A percentile compares a stretch with the other conserved stretches of the same genome.
Conservation (phyloP, 1,140 invertebrate species). For the Bombus sylvicola region DNA sequence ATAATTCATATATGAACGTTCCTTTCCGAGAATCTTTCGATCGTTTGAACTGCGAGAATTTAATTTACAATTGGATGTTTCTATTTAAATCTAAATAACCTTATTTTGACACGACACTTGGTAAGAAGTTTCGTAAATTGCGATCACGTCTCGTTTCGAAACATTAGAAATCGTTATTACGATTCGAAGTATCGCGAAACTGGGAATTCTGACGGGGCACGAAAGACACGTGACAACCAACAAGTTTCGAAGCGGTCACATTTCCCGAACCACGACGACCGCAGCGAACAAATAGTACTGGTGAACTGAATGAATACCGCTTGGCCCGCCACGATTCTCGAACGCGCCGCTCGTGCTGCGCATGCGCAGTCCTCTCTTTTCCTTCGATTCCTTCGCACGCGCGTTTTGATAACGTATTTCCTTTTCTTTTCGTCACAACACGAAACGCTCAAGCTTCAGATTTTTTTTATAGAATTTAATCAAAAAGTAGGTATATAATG, state of each 20-base stretch:
- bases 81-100: background rate
- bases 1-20: background rate
- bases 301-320: constrained; percentile 67
- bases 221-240: constrained; percentile 10
- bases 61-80: background rate
- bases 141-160: constrained; percentile 3
- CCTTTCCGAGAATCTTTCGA: background rate
- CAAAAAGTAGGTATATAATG: too few species aligned
- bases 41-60: background rate
- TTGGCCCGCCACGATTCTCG: constrained; percentile 61
- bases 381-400: constrained; percentile 27
- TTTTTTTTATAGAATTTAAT: too few species aligned
- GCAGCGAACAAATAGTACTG: constrained; percentile 72
- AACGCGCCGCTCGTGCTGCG: constrained; percentile 34
- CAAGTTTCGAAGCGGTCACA: background rate
- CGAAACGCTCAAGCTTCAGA: too few species aligned
- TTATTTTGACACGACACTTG: background rate
- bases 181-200: background rate
- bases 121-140: background rate
- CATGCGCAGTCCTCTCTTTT: constrained; percentile 58
- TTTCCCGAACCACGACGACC: constrained; percentile 42
- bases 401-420: background rate
- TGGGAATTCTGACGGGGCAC: background rate
- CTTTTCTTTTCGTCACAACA: background rate
- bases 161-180: background rate